These are phyloP conservation scores for Chiridota heheva DNA, from an alignment of 35 echinoderm and acorn worm species.

Conservation along the genomic window DNA sequence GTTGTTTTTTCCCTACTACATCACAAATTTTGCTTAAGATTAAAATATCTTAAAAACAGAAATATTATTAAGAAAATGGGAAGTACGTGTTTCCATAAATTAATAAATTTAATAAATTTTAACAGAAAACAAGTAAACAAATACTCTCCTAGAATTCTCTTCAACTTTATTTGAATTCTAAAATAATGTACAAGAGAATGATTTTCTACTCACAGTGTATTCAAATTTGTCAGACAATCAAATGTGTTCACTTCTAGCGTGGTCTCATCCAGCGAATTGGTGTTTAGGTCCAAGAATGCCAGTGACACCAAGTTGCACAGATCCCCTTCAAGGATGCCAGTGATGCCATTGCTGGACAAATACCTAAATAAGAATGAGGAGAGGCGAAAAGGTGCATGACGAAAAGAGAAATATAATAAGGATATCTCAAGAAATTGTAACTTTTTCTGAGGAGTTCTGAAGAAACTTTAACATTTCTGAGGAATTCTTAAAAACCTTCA, in stretches of 20 bases:
- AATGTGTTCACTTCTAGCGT: slow-evolving; percentile 74
- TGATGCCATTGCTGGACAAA: slow-evolving; percentile 58
- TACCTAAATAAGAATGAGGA: too few species aligned
- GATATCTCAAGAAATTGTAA: background rate
- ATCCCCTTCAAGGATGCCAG: slow-evolving; percentile 59
- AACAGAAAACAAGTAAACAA: too few species aligned
- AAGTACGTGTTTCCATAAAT: too few species aligned
- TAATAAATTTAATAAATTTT: too few species aligned
- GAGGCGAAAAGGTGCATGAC: slow-evolving; percentile 1
- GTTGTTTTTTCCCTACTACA: too few species aligned
- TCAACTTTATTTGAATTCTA: background rate
- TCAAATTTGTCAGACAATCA: slow-evolving; percentile 48
- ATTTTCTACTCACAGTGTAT: slow-evolving; percentile 47
- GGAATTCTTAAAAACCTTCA: too few species aligned
- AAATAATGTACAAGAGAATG: background rate
- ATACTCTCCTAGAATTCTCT: background rate
- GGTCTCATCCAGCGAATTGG: slow-evolving; percentile 62
- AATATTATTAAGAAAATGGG: too few species aligned
- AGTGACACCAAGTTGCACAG: slow-evolving; percentile 63
- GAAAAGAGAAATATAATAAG: background rate
- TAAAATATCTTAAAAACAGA: too few species aligned
- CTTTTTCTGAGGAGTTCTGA: too few species aligned
- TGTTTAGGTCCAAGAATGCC: slow-evolving; percentile 25
- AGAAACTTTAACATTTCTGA: too few species aligned
- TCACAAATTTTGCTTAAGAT: too few species aligned